Percentiles rank a stretch among this genome's conserved stretches.
Evolutionary conservation across 2,113 vertebrate species (phyloP).

Genomic region (Lethenteron camtschaticum): DNA sequence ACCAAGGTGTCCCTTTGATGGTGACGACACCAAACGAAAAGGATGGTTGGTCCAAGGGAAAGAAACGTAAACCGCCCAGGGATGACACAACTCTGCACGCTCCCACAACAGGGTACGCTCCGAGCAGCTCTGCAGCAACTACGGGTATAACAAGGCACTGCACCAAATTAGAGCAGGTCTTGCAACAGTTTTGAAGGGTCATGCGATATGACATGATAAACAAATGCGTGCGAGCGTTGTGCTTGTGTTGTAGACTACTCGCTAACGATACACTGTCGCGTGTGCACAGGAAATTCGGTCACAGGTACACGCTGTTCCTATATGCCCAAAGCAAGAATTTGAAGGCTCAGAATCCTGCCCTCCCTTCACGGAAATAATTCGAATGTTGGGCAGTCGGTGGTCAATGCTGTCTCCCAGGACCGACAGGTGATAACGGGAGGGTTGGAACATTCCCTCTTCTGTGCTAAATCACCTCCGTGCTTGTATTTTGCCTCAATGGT

Average conservation of each 20-base stretch:
- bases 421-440: constrained; percentile 11
- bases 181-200: background rate
- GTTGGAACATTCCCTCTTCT: too few species aligned
- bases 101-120: constrained; percentile 13
- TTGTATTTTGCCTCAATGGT: too few species aligned
- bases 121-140: constrained; percentile 3
- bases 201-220: background rate
- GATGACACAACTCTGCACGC: constrained; percentile 11
- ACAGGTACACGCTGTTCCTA: constrained; percentile 14
- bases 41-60: constrained; percentile 14
- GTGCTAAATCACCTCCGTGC: too few species aligned
- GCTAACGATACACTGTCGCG: too few species aligned
- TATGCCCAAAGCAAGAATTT: constrained; percentile 13
- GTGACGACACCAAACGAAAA: constrained; percentile 12
- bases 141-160: background rate
- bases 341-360: constrained; percentile 10
- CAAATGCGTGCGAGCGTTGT: background rate
- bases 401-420: constrained; percentile 12
- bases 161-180: background rate
- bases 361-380: constrained; percentile 15
- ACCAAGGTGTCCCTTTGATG: too few species aligned
- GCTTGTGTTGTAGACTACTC: background rate
- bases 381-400: constrained; percentile 10
- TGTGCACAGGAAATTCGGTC: background rate
- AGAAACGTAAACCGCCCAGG: constrained; percentile 15